phyloP scores from a whole-genome alignment of 2,113 vertebrate species.

The Chlamydotis undulata region DNA sequence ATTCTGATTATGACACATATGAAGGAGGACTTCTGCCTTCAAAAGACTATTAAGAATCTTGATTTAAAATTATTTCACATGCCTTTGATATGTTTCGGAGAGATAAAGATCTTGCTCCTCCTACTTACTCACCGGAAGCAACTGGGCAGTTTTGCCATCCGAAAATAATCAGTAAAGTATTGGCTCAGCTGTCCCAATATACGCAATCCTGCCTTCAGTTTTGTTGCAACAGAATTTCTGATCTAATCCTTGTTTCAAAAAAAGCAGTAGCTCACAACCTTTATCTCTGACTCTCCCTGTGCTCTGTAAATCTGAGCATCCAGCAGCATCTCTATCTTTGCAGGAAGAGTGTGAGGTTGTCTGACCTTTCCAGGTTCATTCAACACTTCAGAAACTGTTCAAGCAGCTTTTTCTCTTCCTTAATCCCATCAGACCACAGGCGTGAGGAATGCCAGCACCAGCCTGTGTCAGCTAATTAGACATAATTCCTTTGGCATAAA shows the following conservation, averaged over 20 bases:
- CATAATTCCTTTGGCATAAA: not conserved
- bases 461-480: not conserved
- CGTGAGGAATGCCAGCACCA: not conserved
- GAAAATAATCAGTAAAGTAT: not conserved
- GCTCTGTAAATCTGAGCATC: not conserved
- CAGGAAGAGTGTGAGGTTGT: not conserved
- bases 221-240: not conserved
- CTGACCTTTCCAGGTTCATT: not conserved
- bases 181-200: not conserved
- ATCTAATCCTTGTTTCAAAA: not conserved
- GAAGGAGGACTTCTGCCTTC: not conserved
- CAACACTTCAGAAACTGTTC: not conserved
- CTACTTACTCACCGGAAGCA: not conserved
- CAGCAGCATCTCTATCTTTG: not conserved
- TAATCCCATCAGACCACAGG: not conserved
- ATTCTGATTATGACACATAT: not conserved
- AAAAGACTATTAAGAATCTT: conserved; percentile 27
- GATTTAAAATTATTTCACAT: not conserved
- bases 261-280: not conserved
- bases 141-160: not conserved
- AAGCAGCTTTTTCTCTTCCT: not conserved
- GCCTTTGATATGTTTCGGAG: not conserved
- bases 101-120: conserved; percentile 11
- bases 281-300: not conserved
- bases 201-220: not conserved